Percentiles rank a stretch among this genome's conserved stretches.
These are phyloP conservation scores for Clarias fuscus DNA, from an alignment of 2,797 vertebrate species.

Conservation along the genomic window DNA sequence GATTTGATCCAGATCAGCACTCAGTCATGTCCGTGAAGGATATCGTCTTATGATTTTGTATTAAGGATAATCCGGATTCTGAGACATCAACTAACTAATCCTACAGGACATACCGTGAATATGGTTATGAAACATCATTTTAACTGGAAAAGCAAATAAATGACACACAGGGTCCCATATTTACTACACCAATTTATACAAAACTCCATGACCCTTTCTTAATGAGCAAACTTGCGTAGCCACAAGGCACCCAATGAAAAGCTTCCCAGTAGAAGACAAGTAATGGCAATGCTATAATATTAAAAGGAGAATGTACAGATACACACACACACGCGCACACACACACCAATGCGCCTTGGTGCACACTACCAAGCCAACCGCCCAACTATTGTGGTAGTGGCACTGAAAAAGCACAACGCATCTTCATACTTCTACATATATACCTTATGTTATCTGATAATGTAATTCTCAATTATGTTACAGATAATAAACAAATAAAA, in stretches of 20 bases:
- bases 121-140: neutral
- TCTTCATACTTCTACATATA: constrained; percentile 36
- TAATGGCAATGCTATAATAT: constrained; percentile 19
- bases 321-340: neutral
- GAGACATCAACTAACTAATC: neutral
- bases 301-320: constrained; percentile 6
- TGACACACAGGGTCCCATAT: neutral
- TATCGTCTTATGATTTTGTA: neutral
- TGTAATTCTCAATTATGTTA: constrained; percentile 15
- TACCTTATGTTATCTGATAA: constrained; percentile 22
- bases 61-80: neutral
- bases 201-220: neutral
- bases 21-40: neutral
- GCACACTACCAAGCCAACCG: neutral
- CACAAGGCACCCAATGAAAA: constrained; percentile 31
- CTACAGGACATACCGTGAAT: neutral
- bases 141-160: neutral
- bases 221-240: constrained; percentile 29
- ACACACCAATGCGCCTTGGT: neutral
- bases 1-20: neutral
- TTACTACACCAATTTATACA: too few species aligned
- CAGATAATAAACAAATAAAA: constrained; percentile 32
- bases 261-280: constrained; percentile 30
- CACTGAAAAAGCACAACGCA: constrained; percentile 21
- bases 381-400: neutral